Percentiles rank a stretch among this genome's conserved stretches.
phyloP scores from a whole-genome alignment of 2,888 invertebrate genomes.

The Steinernema scapterisci region DNA sequence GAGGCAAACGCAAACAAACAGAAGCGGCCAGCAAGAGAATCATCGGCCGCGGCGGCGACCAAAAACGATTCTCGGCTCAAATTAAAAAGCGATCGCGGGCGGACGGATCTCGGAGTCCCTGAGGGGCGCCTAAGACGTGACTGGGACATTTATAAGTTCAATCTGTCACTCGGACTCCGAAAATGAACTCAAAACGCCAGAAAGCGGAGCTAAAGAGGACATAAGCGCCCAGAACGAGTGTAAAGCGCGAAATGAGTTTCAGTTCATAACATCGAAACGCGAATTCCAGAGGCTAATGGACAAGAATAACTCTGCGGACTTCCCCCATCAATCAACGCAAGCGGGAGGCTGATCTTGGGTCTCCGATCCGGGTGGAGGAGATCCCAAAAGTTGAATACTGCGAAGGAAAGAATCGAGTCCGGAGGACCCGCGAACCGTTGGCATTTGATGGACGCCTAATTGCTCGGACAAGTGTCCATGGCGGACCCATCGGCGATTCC shows the following conservation, averaged over 20 bases:
- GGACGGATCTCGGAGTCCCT: not conserved
- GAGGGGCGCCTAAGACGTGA: not conserved
- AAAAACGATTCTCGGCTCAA: not conserved
- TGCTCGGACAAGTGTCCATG: constrained; percentile 21
- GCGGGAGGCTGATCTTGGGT: not conserved
- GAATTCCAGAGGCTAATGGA: not conserved
- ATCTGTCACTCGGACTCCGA: not conserved
- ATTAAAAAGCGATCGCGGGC: constrained; percentile 9
- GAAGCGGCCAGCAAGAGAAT: not conserved
- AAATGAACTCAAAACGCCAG: too few species aligned
- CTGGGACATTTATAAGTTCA: not conserved
- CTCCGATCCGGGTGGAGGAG: not conserved
- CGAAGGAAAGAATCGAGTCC: not conserved
- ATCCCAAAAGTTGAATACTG: not conserved
- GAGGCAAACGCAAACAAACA: constrained; percentile 7
- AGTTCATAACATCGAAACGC: not conserved
- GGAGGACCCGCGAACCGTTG: too few species aligned
- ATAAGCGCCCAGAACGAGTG: too few species aligned
- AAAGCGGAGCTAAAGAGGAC: too few species aligned
- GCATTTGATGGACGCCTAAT: constrained; percentile 11
- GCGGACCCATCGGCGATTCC: not conserved
- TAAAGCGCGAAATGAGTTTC: not conserved
- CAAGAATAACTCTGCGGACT: not conserved
- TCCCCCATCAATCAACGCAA: not conserved
- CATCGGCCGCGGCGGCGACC: not conserved